Conservation (phyloP, 2,113 vertebrate genomes). For the Mesembrinibis cayennensis region DNA sequence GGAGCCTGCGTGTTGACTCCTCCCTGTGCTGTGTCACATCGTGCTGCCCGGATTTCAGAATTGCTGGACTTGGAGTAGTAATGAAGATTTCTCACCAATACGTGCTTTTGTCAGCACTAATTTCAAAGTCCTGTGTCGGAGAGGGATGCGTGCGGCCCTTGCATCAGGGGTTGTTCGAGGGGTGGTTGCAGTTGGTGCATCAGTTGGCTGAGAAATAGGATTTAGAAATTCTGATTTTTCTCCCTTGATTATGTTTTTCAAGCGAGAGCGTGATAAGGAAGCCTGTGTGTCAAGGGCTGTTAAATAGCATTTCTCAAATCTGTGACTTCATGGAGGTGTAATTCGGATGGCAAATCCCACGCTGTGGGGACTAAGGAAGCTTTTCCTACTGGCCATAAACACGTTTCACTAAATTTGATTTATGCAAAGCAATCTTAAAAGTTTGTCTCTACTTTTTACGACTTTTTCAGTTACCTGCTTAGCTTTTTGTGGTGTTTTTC, state of each 20-base stretch:
- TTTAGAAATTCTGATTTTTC: not conserved
- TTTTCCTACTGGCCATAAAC: not conserved
- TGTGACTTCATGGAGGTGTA: not conserved
- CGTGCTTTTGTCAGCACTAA: not conserved
- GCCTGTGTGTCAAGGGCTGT: not conserved
- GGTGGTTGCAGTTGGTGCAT: not conserved
- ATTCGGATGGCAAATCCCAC: not conserved
- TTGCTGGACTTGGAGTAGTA: not conserved
- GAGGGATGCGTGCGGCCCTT: not conserved
- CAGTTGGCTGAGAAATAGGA: not conserved
- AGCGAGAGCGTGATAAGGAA: accelerated
- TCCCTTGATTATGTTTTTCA: not conserved
- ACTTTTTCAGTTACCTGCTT: not conserved
- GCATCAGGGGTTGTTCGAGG: accelerated
- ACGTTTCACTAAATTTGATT: not conserved
- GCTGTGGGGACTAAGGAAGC: not conserved
- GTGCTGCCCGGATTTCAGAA: not conserved
- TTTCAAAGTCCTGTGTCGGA: not conserved
- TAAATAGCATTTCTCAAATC: not conserved
- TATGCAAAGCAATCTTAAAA: not conserved
- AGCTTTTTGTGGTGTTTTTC: not conserved
- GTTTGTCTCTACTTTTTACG: not conserved
- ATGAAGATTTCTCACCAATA: not conserved
- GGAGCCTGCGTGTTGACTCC: not conserved
- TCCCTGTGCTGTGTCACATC: not conserved